Evolutionary conservation across 2,888 invertebrate species (phyloP).

Genomic region (Agriopis aurantiaria): DNA sequence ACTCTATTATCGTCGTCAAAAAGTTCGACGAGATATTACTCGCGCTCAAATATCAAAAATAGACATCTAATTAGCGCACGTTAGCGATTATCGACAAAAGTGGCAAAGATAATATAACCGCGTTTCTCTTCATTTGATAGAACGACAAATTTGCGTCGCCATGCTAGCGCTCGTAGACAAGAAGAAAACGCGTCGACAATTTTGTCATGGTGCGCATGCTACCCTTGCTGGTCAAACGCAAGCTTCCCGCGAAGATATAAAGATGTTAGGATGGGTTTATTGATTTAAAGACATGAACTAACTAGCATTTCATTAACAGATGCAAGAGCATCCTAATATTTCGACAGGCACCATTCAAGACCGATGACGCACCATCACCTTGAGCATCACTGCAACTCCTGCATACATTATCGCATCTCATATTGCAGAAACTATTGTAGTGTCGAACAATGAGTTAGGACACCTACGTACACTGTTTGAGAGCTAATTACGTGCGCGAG

Average conservation of each 20-base stretch:
- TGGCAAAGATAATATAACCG: no score
- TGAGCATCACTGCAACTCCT: slow-evolving; percentile 71
- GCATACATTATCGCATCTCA: slow-evolving; percentile 67
- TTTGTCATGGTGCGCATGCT: no score
- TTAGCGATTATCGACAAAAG: no score
- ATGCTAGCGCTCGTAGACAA: no score
- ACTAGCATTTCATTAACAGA: background rate
- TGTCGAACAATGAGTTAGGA: slow-evolving; percentile 68
- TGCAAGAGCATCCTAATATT: slow-evolving; percentile 25
- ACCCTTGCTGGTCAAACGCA: background rate
- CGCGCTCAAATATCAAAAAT: no score
- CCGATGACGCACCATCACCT: slow-evolving; percentile 72
- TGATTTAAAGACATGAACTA: background rate
- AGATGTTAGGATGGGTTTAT: background rate
- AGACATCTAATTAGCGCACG: no score
- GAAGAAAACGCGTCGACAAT: no score
- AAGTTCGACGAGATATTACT: no score
- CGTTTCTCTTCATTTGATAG: no score
- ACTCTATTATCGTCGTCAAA: no score
- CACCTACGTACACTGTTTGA: slow-evolving; percentile 44
- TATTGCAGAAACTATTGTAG: slow-evolving; percentile 80
- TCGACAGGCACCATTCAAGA: slow-evolving; percentile 34
- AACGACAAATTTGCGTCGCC: no score
- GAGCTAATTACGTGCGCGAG: slow-evolving; percentile 36
- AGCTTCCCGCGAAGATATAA: background rate